Conservation (phyloP, 2,888 invertebrate species). For the Harpalus rubripes region DNA sequence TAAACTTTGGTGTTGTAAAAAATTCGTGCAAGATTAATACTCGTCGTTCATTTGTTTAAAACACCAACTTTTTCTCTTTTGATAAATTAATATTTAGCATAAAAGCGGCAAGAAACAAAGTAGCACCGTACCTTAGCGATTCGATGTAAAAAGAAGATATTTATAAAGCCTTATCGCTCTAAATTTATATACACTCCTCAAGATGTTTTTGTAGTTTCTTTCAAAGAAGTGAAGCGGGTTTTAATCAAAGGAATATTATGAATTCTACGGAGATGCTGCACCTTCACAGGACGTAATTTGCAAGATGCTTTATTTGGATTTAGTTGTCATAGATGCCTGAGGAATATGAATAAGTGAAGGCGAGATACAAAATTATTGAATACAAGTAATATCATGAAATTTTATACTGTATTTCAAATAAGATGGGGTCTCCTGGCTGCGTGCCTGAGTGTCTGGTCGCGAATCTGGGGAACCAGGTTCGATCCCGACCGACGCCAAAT, state of each 20-base stretch:
- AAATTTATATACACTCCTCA: conserved; percentile 36
- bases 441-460: no score
- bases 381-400: no score
- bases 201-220: conserved; percentile 45
- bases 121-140: conserved; percentile 1
- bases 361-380: no score
- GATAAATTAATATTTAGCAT: conserved; percentile 50
- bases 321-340: background rate
- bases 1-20: background rate
- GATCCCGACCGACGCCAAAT: no score
- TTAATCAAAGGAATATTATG: conserved; percentile 45
- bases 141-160: conserved; percentile 33
- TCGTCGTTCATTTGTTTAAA: conserved; percentile 34
- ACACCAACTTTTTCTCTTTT: conserved; percentile 25
- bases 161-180: conserved; percentile 28
- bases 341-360: background rate
- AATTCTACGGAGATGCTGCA: background rate
- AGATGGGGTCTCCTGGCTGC: no score
- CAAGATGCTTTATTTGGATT: conserved; percentile 6
- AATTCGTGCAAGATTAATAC: conserved; percentile 13
- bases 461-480: no score
- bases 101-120: background rate
- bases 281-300: background rate
- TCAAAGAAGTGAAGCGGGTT: conserved; percentile 13
- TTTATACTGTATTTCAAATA: no score